Base-by-base conservation (phyloP, 1,140 invertebrate species). In the Aphaenogaster ashmeadi region DNA sequence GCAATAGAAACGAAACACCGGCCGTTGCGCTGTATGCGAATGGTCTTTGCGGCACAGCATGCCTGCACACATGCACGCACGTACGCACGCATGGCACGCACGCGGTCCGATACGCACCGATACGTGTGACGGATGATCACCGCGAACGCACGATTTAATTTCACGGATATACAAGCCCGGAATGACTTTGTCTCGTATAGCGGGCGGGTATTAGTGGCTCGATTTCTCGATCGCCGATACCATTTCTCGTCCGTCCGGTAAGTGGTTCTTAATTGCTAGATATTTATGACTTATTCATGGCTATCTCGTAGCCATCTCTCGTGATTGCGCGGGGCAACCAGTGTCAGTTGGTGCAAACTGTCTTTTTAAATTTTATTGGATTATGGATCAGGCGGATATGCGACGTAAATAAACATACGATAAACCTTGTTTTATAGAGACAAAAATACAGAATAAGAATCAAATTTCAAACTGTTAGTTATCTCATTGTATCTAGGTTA, bases 1-100 rank as follows among this genome's bases (percentile, higher is more conserved):
- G 90, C 87, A 87, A 87, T 79, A 78, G 88, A 91, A 92, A 92
- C 86, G 92, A 89, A 89, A 92, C 86, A 81, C n/a, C 80, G 92
- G 88, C 64, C 72, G 74, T 38, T 60, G 67, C 54, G 60, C 74
- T 87, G 62, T 69, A 81, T 27, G 41, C 87, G 79, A 91, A 84
- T 77, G 89, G 47, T 41, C 58, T 52, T 41, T 60, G 50, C 36
- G 83, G 83, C 60, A 21, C 18, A 69, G 64, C 67, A 21, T 72
- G 38, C 60, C 8, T n/a, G 38, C 52, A 41, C 21, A n/a, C 18
- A 18, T 2, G 7, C 58, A 3, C 13, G 62, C 13, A 4, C 58
- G 44, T 69, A 21, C 58, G 54, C 52, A 41, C 18, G 41, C 62
- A 33, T 2, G 41, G 41, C 56, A 62, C 74, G 27, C 64, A 27